A percentile compares a stretch with the other conserved stretches of the same genome.
phyloP scores from a whole-genome alignment of 2,113 vertebrate genomes.

The Thunnus maccoyii region DNA sequence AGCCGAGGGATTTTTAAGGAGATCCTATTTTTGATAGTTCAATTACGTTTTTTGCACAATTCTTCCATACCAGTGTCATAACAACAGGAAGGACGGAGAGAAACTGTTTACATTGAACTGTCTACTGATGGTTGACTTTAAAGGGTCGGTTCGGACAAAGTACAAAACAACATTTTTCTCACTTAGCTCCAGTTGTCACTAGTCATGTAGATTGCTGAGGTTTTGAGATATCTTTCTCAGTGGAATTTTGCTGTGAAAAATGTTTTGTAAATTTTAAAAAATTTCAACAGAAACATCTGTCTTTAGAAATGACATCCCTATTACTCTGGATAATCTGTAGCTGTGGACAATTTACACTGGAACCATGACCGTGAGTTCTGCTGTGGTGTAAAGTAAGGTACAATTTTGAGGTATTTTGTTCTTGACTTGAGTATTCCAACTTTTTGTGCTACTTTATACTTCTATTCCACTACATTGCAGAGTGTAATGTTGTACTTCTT shows the following conservation, averaged over 20 bases:
- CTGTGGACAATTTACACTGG: background rate
- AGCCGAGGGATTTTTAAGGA: conserved; percentile 20
- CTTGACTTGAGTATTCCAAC: no score
- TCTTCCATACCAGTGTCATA: conserved; percentile 2
- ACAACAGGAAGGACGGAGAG: conserved; percentile 13
- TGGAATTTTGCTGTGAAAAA: background rate
- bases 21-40: conserved; percentile 5
- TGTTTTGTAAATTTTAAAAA: background rate
- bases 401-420: no score
- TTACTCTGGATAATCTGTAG: background rate
- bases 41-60: conserved; percentile 36
- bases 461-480: no score
- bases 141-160: conserved; percentile 2
- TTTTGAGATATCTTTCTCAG: background rate
- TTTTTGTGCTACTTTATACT: no score
- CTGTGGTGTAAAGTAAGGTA: no score
- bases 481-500: no score
- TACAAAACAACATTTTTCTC: background rate
- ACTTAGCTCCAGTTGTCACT: background rate
- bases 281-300: background rate
- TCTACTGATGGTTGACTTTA: conserved; percentile 4
- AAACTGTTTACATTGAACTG: conserved; percentile 10
- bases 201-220: no score
- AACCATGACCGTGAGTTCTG: no score
- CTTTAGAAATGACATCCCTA: background rate